Base-by-base conservation (phyloP, 2,888 invertebrate genomes). In the Cheilosia soror region DNA sequence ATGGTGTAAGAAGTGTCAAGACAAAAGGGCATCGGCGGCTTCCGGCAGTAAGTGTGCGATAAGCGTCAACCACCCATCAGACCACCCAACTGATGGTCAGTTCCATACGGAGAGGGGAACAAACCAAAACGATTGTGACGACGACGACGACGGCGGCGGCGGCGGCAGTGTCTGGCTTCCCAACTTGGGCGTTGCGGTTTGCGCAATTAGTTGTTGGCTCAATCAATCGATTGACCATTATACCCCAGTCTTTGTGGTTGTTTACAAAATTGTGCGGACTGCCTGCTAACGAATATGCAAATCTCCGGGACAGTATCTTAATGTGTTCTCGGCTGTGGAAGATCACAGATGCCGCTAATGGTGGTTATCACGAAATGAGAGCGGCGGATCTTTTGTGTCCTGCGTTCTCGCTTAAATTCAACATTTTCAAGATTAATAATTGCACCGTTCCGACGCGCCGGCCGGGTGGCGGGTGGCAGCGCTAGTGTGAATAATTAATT, bases 1-100 rank as follows among this genome's bases (percentile, higher is more conserved):
- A 85, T 77, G 85, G 81, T 85, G 85, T 85, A 85, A 85, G 77
- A 76, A 85, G 77, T 85, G 85, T 85, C 85, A 85, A 73, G 62
- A 72, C 72, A 72, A 68, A 77, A 81, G 68, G 40, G 77, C 49
- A 27, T 76, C 71, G 57, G 40, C 71, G 81, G 81, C 81, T 85
- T 85, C 85, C 85, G 81, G 85, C 80, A 76, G 68, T 66, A 72
- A 80, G 65, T 27, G 76, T 68, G 76, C 72, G 81, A 76, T 80
- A 80, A 72, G 62, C 80, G 60, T 51, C 63, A 58, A 72, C 20
- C 68, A 25, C 47, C 47, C 47, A 47, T 5, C 51, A 40, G 85
- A 85, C 85, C 80, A 81, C 80, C 85, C 85, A 80, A 33, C 15
- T 57, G 68, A 77, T 80, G 68, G 62, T 40, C 27, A 33, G 27